Base-by-base conservation (phyloP, 2,888 invertebrate genomes). In the Ormyrus labotus region DNA sequence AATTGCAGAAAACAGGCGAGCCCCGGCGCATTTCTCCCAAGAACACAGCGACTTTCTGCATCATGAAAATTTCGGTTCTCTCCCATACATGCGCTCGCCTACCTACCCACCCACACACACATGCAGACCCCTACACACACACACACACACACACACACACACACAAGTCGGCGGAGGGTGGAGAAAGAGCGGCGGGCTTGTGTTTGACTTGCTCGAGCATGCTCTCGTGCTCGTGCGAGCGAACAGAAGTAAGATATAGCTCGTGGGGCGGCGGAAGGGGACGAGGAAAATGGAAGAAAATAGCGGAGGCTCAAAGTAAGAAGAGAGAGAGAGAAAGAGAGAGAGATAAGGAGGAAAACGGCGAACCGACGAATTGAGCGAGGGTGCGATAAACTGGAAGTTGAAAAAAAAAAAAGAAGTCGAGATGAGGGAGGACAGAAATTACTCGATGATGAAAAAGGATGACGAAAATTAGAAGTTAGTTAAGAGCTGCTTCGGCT, bases 191-290 rank as follows among this genome's bases (percentile, higher is more conserved):
- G 34, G 34, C 34, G 57, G 51, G 61, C 53, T 63, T 64, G 71
- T 76, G 72, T 76, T 81, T 81, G 63, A 77, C 76, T 72, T 77
- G 67, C 61, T 76, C 61, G 64, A 61, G 77, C 80, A 50, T 60
- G 69, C 67, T 61, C 70, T 19, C 58, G 55, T 55, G 75, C 71
- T 61, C 67, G 60, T 50, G 76, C 71, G 60, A 76, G 76, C 67
- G 75, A 67, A 76, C 64, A 70, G 64, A 69, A 68, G 80, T 57
- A 63, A 72, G 68, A 76, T 81, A 76, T 76, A 81, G 76, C 76
- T 34, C 51, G n/a, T 6, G n/a, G n/a, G 10, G 34, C 9, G 64
- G 64, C 50, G 6, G 34, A 51, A 47, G 19, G 60, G 51, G 61
- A 7, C 61, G 67, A 67, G 76, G 67, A 73, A 72, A 77, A 68